Base-by-base conservation (phyloP, 2,888 invertebrate genomes). In the Blastobasis lacticolella region DNA sequence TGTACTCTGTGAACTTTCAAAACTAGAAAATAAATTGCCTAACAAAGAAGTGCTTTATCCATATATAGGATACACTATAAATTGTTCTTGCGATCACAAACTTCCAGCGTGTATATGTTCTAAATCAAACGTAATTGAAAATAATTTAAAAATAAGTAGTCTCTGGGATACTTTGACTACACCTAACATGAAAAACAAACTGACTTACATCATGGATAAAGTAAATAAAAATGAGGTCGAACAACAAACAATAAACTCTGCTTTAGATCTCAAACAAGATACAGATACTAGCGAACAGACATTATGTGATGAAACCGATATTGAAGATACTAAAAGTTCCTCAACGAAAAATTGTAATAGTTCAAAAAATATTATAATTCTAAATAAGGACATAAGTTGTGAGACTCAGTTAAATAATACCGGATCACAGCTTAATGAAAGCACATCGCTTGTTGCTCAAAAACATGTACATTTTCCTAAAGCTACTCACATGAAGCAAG, bases 21-120 rank as follows among this genome's bases (percentile, higher is more conserved):
- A 23, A 1, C 23, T 3, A 23, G 23, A 23, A 23, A 23, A 23
- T 23, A 23, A 23, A 23, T 23, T 23, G 23, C 23, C 1, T 23
- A 3, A 23, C 23, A 42, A n/a, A 41, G 50, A 54, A 45, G 37
- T 37, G 38, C 37, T 50, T 5, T 49, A 52, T 6, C 73, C 78
- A 41, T 78, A 78, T 53, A 63, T 78, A 51, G 81, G 79, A 6
- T 77, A 63, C 51, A 86, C 81, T 5, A 57, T 82, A 40, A 70
- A 78, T 54, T 80, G 81, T 63, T 62, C 70, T 49, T 81, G 82
- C 57, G 67, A 77, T 46, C 53, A 52, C 49, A 58, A 61, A 45
- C 56, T 80, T 46, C 76, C 72, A 37, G 49, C 63, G 4, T 80
- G 81, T 57, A 52, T 66, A 46, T 82, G 84, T 55, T 62, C 67